These are phyloP conservation scores for Menidia beryllina DNA, from an alignment of 2,113 vertebrate genomes.

Conservation along the genomic window DNA sequence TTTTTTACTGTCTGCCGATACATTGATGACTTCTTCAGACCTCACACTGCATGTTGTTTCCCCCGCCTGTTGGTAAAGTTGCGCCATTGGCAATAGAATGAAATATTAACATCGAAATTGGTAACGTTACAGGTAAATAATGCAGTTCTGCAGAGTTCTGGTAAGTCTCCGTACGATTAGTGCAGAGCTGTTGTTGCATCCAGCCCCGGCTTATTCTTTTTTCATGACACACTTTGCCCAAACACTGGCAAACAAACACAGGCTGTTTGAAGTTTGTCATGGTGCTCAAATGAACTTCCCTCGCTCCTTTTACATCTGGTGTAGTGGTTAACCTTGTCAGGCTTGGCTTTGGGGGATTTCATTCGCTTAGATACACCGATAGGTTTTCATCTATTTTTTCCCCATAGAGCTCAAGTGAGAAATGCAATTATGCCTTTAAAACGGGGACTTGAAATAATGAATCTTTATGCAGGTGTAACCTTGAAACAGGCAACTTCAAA, in stretches of 20 bases:
- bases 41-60: neutral
- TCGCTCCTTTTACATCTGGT: constrained; percentile 49
- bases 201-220: constrained; percentile 13
- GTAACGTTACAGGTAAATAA: neutral
- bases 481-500: constrained; percentile 68
- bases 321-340: constrained; percentile 56
- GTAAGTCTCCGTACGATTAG: neutral
- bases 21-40: neutral
- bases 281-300: constrained; percentile 45
- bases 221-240: constrained; percentile 34
- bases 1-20: neutral
- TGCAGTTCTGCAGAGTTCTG: neutral
- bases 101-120: too few relatives aligned
- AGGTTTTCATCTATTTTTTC: constrained; percentile 50
- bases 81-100: too few relatives aligned
- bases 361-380: constrained; percentile 39
- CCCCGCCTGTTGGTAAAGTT: neutral
- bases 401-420: constrained; percentile 25
- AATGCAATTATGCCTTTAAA: constrained; percentile 32
- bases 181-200: constrained; percentile 1
- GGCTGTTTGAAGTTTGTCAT: constrained; percentile 61
- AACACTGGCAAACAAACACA: constrained; percentile 50
- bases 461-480: constrained; percentile 64
- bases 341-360: constrained; percentile 51
- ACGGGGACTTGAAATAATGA: constrained; percentile 58